A percentile compares a stretch with the other conserved stretches of the same genome.
phyloP scores from a whole-genome alignment of 2,113 vertebrate species.

The Halcyon senegalensis region DNA sequence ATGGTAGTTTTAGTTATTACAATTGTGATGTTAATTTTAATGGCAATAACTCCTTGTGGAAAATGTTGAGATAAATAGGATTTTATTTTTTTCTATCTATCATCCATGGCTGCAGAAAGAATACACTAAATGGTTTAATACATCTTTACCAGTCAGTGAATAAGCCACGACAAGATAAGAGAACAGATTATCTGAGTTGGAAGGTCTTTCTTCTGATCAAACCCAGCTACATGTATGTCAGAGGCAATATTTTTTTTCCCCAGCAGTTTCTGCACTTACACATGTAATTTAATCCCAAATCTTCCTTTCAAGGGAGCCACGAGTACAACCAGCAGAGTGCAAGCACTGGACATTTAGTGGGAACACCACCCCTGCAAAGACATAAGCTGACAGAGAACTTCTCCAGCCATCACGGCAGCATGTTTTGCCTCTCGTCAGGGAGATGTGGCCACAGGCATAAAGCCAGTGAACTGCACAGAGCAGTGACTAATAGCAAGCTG shows the following conservation, averaged over 20 bases:
- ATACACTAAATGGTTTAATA: background rate
- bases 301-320: background rate
- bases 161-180: background rate
- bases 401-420: fast-evolving
- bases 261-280: background rate
- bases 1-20: background rate
- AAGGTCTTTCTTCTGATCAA: background rate
- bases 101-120: background rate
- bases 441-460: background rate
- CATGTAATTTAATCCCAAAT: background rate
- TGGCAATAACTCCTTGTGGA: background rate
- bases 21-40: background rate
- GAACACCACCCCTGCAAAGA: background rate
- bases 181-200: background rate
- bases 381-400: background rate
- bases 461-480: background rate
- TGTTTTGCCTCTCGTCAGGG: background rate
- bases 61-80: background rate
- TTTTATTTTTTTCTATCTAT: background rate
- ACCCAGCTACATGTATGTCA: background rate
- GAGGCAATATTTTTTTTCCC: background rate
- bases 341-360: fast-evolving
- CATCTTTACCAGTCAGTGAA: background rate
- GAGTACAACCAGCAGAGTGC: background rate
- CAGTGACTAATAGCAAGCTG: background rate